Conservation (phyloP, 2,797 vertebrate genomes). For the Peromyscus aztecus region DNA sequence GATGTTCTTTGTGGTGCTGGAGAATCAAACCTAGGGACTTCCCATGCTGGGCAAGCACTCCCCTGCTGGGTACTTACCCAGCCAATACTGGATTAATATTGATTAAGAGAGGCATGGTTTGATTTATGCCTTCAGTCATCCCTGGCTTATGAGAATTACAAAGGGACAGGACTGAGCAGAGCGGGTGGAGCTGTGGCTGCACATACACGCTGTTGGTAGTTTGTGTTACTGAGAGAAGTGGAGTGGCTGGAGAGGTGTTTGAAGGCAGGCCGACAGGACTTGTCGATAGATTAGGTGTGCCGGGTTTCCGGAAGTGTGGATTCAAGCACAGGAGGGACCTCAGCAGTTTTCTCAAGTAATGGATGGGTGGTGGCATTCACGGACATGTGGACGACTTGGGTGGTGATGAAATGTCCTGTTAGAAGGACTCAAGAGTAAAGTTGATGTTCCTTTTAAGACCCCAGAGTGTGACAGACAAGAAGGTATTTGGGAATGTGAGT, state of each 20-base stretch:
- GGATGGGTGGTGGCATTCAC: background rate
- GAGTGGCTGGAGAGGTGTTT: background rate
- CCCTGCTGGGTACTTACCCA: too few relatives aligned
- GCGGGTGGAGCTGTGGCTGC: background rate
- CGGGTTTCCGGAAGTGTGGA: background rate
- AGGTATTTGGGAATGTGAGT: background rate
- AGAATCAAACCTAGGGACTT: background rate
- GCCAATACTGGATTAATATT: background rate
- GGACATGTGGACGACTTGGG: background rate
- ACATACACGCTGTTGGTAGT: background rate
- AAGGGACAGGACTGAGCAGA: background rate
- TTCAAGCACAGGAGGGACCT: background rate
- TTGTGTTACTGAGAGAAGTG: background rate
- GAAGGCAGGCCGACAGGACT: background rate
- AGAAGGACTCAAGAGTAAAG: background rate
- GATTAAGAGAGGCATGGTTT: background rate
- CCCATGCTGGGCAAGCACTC: background rate
- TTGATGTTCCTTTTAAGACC: constrained; percentile 24
- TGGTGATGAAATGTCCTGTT: background rate
- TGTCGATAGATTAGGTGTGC: background rate
- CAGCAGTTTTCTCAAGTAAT: background rate
- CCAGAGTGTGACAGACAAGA: background rate
- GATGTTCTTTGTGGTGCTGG: background rate
- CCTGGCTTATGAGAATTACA: background rate
- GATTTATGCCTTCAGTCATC: background rate